Evolutionary conservation across 2,113 vertebrate genomes (phyloP).

Genomic region (Turnix velox): DNA sequence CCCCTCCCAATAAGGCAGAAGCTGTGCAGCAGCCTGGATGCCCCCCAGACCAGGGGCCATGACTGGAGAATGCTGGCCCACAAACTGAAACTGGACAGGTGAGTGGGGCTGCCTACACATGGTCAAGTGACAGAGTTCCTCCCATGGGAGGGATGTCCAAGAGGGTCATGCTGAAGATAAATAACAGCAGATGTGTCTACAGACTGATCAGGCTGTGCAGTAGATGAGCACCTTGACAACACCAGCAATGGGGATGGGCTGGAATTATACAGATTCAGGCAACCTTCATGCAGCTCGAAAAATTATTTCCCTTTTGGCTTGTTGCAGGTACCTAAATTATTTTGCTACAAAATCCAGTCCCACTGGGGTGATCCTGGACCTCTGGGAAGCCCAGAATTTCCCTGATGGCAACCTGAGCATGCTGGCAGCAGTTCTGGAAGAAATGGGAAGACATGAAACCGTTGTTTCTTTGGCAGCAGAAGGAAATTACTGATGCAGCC

Average conservation of each 20-base stretch:
- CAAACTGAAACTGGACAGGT: constrained; percentile 96
- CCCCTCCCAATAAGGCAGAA: constrained; percentile 96
- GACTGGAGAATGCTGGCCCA: constrained; percentile 98
- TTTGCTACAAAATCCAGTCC: constrained; percentile 95
- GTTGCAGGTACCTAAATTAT: constrained; percentile 91
- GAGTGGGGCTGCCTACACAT: rapidly evolving
- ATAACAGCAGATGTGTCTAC: background rate
- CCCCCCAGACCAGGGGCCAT: constrained; percentile 91
- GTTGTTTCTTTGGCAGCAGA: constrained; percentile 83
- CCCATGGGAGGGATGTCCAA: background rate
- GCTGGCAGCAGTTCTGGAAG: constrained; percentile 90
- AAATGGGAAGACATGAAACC: constrained; percentile 91
- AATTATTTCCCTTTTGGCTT: background rate
- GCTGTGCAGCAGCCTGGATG: constrained; percentile 94
- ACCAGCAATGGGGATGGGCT: constrained; percentile 23
- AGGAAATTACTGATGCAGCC: constrained; percentile 79
- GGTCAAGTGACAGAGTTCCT: rapidly evolving
- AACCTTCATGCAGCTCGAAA: background rate
- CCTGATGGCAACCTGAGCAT: constrained; percentile 90
- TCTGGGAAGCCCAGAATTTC: constrained; percentile 96
- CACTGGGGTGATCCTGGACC: constrained; percentile 92
- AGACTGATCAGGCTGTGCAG: background rate
- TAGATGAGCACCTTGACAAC: constrained; percentile 47
- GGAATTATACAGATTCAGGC: background rate
- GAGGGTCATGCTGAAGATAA: background rate